A percentile compares a stretch with the other conserved stretches of the same genome.
Evolutionary conservation across 2,888 invertebrate species (phyloP).

Genomic region (Rotaria socialis): DNA sequence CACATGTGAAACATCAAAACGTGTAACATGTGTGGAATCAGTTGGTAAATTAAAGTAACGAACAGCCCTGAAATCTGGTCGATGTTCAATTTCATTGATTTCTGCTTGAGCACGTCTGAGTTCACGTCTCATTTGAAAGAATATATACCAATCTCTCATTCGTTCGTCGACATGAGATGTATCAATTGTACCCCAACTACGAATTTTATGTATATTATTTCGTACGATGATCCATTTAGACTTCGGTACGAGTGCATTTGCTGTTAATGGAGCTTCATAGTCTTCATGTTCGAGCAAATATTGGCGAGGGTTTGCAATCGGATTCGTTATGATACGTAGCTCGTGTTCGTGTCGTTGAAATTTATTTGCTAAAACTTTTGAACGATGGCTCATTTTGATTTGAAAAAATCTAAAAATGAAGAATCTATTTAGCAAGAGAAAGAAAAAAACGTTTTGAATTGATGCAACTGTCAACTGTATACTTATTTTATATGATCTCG

Average conservation of each 20-base stretch:
- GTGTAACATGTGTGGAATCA: neutral
- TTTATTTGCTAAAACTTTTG: neutral
- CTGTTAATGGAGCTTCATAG: neutral
- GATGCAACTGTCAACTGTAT: too few relatives aligned
- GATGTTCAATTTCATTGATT: neutral
- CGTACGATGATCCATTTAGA: neutral
- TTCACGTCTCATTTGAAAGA: conserved; percentile 19
- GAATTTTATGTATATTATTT: conserved; percentile 29
- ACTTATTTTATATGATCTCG: neutral
- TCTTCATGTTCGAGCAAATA: neutral
- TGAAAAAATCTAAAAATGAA: neutral
- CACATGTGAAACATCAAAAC: neutral
- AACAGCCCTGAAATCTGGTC: neutral
- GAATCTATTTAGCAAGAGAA: neutral
- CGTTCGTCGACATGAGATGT: neutral
- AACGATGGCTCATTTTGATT: neutral
- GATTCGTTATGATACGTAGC: neutral
- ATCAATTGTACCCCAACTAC: neutral
- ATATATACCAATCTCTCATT: neutral
- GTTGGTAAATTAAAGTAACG: neutral
- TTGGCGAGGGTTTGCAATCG: neutral
- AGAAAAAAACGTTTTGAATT: neutral
- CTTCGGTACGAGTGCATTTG: neutral
- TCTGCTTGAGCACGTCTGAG: neutral
- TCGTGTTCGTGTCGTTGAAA: neutral